Conservation (phyloP, 2,888 invertebrate species). For the Bembecia ichneumoniformis region DNA sequence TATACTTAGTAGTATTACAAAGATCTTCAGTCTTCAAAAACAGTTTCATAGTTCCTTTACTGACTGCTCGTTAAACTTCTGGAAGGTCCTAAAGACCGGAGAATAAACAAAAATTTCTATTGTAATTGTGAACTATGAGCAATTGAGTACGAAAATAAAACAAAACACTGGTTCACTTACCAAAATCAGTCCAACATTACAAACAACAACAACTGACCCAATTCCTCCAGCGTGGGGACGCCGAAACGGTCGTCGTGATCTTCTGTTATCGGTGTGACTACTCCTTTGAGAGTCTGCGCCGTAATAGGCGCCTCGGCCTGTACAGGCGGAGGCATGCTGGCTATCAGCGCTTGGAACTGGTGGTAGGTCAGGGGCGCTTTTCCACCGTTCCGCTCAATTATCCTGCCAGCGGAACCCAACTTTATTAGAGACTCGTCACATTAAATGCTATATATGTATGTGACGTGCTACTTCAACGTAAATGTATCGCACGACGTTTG, state of each 20-base stretch:
- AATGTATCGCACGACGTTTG: too few species aligned
- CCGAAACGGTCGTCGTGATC: slow-evolving; percentile 88
- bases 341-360: slow-evolving; percentile 86
- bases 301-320: slow-evolving; percentile 74
- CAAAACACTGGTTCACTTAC: too few species aligned
- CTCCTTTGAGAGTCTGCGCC: slow-evolving; percentile 67
- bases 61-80: too few species aligned
- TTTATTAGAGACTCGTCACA: too few species aligned
- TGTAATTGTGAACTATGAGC: not conserved
- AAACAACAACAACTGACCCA: slow-evolving; percentile 67
- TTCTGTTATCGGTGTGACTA: slow-evolving; percentile 77
- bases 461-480: too few species aligned
- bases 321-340: slow-evolving; percentile 82
- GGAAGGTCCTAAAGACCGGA: too few species aligned
- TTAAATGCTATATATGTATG: too few species aligned
- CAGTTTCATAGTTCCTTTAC: too few species aligned
- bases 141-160: not conserved
- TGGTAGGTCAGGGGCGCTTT: slow-evolving; percentile 89
- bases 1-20: too few species aligned
- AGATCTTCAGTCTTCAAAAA: too few species aligned
- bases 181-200: too few species aligned
- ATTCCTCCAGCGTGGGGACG: slow-evolving; percentile 87
- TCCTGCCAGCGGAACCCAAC: slow-evolving; percentile 52
- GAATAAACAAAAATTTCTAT: not conserved
- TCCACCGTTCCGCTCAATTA: slow-evolving; percentile 85